Evolutionary conservation across 2,888 invertebrate species (phyloP), one percentile per base, ranked within the genome.

Genomic region (Sepiola atlantica): DNA sequence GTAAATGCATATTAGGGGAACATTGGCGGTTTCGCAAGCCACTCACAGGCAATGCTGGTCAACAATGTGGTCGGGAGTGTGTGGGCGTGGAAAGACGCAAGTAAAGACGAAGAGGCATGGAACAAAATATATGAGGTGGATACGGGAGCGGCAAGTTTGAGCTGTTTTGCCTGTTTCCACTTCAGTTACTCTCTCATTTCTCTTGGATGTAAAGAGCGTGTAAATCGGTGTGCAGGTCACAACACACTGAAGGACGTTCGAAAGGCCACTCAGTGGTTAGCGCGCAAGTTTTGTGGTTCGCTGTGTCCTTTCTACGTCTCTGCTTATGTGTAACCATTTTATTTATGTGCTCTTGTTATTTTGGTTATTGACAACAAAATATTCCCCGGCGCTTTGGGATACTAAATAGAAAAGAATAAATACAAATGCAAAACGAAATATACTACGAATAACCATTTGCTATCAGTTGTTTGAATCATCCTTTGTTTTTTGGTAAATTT

Each of bases 221-320:
- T 77, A 77, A 77, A 77, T n/a, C 77, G 77, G 77, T 77, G n/a
- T 77, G 77, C 77, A 77, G 77, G n/a, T 77, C 77, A 77, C 77
- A 77, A 32, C 77, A 32, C n/a, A 77, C n/a, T 77, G 77, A 77
- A 77, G 77, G 77, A 77, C 77, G 32, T 77, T 77, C n/a, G 77
- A 32, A 77, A 77, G 32, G 32, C n/a, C 77, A 77, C n/a, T 77
- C 77, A 16, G 12, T 77, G n/a, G n/a, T 77, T 45, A 4, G n/a
- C 14, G 77, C 32, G 16, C 77, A 77, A n/a, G 77, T 77, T 32
- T 77, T 77, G 77, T 16, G 77, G 77, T 77, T 77, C n/a, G n/a
- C 32, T 1, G 14, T n/a, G 0, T 77, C 16, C 77, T 77, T 16
- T n/a, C 16, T 77, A 45, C 45, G 32, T 32, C n/a, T n/a, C n/a